phyloP scores from a whole-genome alignment of 2,797 vertebrate genomes.

The Poecilia wingei region DNA sequence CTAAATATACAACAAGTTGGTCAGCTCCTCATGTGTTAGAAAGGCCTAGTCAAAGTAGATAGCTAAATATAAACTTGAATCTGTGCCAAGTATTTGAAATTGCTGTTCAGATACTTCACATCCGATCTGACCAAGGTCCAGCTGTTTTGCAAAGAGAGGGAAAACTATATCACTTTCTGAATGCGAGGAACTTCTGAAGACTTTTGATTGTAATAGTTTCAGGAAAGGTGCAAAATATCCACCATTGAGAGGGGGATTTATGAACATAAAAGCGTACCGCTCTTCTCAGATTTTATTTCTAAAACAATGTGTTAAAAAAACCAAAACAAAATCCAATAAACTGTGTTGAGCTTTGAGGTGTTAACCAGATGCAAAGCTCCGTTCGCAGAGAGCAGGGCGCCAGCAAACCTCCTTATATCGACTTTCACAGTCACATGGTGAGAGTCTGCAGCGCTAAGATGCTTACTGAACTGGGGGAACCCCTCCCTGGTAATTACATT shows the following conservation, averaged over 20 bases:
- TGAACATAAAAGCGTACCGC: neutral
- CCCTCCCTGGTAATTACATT: conserved; percentile 63
- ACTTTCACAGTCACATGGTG: conserved; percentile 41
- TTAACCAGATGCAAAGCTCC: conserved; percentile 15
- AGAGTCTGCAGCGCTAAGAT: conserved; percentile 47
- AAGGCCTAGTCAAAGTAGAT: neutral
- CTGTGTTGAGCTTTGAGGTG: neutral
- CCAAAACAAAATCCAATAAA: neutral
- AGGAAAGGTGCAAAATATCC: neutral
- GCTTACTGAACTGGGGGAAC: conserved; percentile 63
- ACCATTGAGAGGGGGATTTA: neutral
- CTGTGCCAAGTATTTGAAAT: neutral
- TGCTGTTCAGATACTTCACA: neutral
- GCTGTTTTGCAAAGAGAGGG: neutral
- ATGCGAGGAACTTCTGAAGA: neutral
- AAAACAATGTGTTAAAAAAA: neutral
- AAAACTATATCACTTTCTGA: neutral
- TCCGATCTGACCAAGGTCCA: neutral
- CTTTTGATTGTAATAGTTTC: neutral
- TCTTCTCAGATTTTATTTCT: neutral
- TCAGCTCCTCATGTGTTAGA: neutral
- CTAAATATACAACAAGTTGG: neutral
- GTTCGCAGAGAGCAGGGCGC: conserved; percentile 13
- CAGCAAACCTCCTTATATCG: conserved; percentile 33
- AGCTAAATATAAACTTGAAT: neutral